Evolutionary conservation across 92 coral and sea anemone genomes (phyloP), one percentile per base, ranked within the genome.

Genomic region (Actinostola sp.): DNA sequence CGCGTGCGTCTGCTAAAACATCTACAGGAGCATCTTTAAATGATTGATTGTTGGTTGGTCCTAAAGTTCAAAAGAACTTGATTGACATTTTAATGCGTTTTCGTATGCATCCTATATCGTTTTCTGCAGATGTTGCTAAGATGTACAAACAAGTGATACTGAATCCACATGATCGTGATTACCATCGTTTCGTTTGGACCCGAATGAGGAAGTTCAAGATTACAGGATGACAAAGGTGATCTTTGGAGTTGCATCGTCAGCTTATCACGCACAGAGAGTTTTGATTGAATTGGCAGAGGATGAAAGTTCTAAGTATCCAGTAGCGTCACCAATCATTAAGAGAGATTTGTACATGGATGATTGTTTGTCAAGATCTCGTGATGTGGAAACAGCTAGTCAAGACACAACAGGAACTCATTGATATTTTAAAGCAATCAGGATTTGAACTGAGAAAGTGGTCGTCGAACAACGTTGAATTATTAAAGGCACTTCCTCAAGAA

Each of bases 201-300:
- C 67, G 32, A 7, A 70, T 32, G 70, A 69, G 13, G 56, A 71
- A 39, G 46, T 84, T 14, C 28, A 28, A 20, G 83, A 83, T 42
- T 83, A 83, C 39, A 66, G 85, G 32, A 84, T 84, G 85, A 78
- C 76, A 53, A 71, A 75, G 61, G 80, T 77, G 60, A 84, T 81
- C 19, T 84, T 84, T 48, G 85, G 89, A 29, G 62, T 84, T 31
- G 67, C 89, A 59, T 65, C 58, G 31, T 71, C 85, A 34, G 64
- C 88, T 29, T 82, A 56, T 58, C 60, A 59, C 15, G 84, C 83
- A 0, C 79, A 70, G 28, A 80, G 64, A 49, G 75, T 62, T 25
- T 60, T 72, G 27, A 59, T 67, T 26, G 28, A 59, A 32, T 23
- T 75, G 44, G 84, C 61, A 16, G 77, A 83, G 20, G 88, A 83